Conservation (phyloP, 2,113 vertebrate genomes). For the Carlito syrichta region DNA sequence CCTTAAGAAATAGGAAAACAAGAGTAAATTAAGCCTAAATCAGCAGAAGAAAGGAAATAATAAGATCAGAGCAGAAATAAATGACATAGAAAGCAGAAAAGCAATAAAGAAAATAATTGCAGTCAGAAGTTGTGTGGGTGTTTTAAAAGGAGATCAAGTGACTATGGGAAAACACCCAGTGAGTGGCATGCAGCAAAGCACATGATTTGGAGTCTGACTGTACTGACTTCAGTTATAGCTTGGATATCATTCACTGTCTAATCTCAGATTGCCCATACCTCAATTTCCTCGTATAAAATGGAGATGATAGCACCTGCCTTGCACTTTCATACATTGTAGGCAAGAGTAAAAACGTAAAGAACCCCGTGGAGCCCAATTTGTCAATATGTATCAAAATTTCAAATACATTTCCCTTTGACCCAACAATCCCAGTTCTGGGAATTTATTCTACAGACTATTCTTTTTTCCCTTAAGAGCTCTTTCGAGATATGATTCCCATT, state of each 20-base stretch:
- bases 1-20: conserved; percentile 11
- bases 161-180: background rate
- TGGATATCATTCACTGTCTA: background rate
- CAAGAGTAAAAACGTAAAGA: background rate
- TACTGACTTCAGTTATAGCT: background rate
- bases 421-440: background rate
- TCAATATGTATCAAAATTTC: conserved; percentile 1
- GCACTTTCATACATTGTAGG: background rate
- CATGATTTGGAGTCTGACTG: background rate
- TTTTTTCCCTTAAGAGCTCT: background rate
- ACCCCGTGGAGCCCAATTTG: background rate
- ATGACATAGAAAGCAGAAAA: background rate
- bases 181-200: background rate
- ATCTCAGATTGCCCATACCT: background rate
- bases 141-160: background rate
- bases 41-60: background rate
- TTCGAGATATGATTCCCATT: background rate
- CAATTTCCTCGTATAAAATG: background rate
- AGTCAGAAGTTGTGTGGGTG: background rate
- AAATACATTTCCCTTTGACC: background rate
- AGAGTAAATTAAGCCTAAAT: background rate
- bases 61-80: background rate
- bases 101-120: background rate
- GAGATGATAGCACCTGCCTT: background rate
- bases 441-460: background rate